Base-by-base conservation (phyloP, 1,140 invertebrate genomes). In the Drosophila kepulauana region DNA sequence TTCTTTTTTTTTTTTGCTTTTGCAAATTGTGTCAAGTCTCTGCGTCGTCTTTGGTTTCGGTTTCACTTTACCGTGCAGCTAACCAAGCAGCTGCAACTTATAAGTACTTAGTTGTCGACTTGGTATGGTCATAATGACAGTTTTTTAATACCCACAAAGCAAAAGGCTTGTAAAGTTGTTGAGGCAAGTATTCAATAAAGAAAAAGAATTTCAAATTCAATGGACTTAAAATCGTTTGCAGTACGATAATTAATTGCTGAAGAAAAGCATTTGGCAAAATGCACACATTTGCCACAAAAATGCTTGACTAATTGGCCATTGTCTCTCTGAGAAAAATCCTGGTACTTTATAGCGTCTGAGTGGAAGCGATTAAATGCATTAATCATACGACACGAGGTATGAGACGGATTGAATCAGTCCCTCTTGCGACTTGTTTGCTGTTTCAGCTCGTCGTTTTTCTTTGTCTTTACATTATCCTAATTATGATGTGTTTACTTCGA, bases 401-500 rank as follows among this genome's bases (percentile, higher is more conserved):
- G 7, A 59, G 46, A 10, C n/a, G n/a, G 11, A 49, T 65, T 51
- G 64, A 74, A 59, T 78, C 49, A 46, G 51, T 0, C 43, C 0
- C 35, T 65, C 66, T 70, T 56, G 87, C 65, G 79, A 74, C 76
- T 66, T 64, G 63, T 33, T 28, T n/a, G 6, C n/a, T n/a, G 56
- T 41, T 73, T 56, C 62, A 67, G 61, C 62, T 56, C 48, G 43
- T 74, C 43, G 54, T 20, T 41, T 2, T 43, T 46, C 8, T 43
- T 59, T 80, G 69, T 80, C 63, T 56, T 45, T 65, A 66, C 84
- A 88, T 82, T 82, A 87, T 88, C 76, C 75, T 80, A 88, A 88
- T 88, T 88, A 71, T 64, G 78, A 82, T 74, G 59, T 64, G 74
- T 70, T 62, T 72, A 51, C 38, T 25, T 41, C 77, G 58, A 7